phyloP scores from a whole-genome alignment of 2,797 vertebrate genomes.

The Molothrus aeneus region DNA sequence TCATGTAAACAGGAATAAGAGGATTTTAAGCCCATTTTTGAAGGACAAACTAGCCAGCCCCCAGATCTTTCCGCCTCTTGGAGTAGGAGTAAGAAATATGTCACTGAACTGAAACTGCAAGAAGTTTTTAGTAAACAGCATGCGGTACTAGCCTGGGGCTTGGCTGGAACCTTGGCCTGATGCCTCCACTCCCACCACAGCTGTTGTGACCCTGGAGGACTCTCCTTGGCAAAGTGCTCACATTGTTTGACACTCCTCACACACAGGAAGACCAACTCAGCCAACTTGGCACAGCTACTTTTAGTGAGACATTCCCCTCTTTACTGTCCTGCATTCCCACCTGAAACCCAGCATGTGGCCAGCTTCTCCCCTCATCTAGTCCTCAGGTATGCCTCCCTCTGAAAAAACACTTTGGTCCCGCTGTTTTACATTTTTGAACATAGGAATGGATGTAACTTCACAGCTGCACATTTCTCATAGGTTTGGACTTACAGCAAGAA shows the following conservation, averaged over 20 bases:
- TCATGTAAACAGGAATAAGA: neutral
- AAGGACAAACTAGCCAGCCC: neutral
- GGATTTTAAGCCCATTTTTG: neutral
- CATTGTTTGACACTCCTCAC: fast-evolving
- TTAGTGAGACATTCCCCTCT: neutral
- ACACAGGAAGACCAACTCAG: fast-evolving
- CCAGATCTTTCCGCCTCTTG: neutral
- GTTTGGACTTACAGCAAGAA: neutral
- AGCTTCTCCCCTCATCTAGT: neutral
- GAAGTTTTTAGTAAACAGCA: neutral
- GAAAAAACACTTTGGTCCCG: neutral
- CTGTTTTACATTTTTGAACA: neutral
- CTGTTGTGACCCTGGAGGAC: neutral
- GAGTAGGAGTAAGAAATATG: neutral
- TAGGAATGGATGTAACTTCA: neutral
- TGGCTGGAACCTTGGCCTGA: neutral
- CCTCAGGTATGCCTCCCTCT: neutral
- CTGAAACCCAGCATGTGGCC: neutral
- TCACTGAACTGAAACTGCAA: neutral
- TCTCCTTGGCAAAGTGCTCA: neutral
- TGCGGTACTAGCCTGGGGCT: neutral
- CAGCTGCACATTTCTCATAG: conserved; percentile 46
- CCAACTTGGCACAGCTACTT: neutral
- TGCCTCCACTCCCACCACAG: neutral
- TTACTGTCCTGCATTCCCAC: fast-evolving